A percentile compares a stretch with the other conserved stretches of the same genome.
phyloP scores from a whole-genome alignment of 2,113 vertebrate species.

The Caretta caretta region DNA sequence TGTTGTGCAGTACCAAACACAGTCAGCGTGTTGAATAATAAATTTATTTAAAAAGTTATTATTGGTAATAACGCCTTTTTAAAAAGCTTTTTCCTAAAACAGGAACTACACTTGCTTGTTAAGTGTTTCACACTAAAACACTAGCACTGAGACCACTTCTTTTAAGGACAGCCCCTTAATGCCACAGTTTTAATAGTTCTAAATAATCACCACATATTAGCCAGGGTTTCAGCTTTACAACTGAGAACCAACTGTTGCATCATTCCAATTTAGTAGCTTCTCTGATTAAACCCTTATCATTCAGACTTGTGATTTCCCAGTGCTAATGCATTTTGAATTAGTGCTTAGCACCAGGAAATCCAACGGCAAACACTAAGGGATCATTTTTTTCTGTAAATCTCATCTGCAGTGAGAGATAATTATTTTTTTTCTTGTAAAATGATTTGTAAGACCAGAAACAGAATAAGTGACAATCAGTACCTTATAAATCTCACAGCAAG shows the following conservation, averaged over 20 bases:
- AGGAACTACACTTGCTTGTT: not conserved
- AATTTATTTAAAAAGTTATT: not conserved
- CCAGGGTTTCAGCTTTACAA: not conserved
- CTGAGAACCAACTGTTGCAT: not conserved
- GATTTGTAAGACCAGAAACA: constrained; percentile 51
- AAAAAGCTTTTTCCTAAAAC: not conserved
- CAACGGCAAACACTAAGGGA: not conserved
- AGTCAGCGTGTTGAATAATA: not conserved
- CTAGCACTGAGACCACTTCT: not conserved
- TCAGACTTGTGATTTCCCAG: not conserved
- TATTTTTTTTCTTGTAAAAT: not conserved
- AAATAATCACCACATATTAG: not conserved
- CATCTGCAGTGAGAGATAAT: constrained; percentile 1
- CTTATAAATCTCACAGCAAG: constrained; percentile 22
- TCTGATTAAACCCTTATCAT: constrained; percentile 39
- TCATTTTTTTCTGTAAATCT: constrained; percentile 18
- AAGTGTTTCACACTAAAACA: not conserved
- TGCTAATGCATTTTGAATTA: not conserved
- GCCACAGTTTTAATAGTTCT: not conserved
- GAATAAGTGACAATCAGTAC: not conserved
- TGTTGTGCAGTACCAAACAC: not conserved
- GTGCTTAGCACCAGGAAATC: not conserved
- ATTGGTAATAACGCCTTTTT: not conserved
- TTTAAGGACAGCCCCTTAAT: not conserved
- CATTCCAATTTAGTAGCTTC: not conserved